Evolutionary conservation across 2,888 invertebrate genomes (phyloP), one percentile per base, ranked within the genome.

Genomic region (Aleiodes alternator): DNA sequence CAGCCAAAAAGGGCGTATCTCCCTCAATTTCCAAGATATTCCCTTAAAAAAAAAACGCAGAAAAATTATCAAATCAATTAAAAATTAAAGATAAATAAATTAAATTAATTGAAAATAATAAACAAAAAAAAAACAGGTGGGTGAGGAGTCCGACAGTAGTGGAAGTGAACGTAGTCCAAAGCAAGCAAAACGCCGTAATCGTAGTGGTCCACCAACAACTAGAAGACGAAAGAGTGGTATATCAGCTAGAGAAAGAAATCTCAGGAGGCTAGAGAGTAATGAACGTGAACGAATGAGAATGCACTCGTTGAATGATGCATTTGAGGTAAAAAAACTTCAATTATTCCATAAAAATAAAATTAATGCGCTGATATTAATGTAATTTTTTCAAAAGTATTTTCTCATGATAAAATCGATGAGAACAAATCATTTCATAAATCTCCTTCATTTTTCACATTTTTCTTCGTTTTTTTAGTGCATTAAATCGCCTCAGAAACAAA

Each of bases 281-380:
- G 97, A 97, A 89, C 91, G 97, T 71, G 97, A 97, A 90, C 92
- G 97, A 75, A 96, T 96, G 95, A 92, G 97, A 83, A 97, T 97
- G 97, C 97, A 97, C 89, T 95, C 95, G 71, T 92, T 97, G 75
- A 97, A 97, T 88, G 95, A 96, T 86, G 97, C 97, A 14, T 97
- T 97, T 90, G 95, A 96, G 92, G 96, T 95, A 89, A 53, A 1
- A 89, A 53, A 1, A 23, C 23, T 48, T 69, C 38, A 68, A 76
- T 73, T 71, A 61, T 16, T 43, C 12, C 59, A 64, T 43, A 43
- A 43, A 3, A 43, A 8, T 43, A 43, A 43, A 7, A 23, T 34
- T 34, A 6, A 34, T 34, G 4, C 34, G 3, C 34, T 34, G 4
- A 34, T 34, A 6, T 34, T 6, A 34, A 34, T 3, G 4, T 4